phyloP scores from a whole-genome alignment of 2,113 vertebrate genomes.

The Scolopax mira region DNA sequence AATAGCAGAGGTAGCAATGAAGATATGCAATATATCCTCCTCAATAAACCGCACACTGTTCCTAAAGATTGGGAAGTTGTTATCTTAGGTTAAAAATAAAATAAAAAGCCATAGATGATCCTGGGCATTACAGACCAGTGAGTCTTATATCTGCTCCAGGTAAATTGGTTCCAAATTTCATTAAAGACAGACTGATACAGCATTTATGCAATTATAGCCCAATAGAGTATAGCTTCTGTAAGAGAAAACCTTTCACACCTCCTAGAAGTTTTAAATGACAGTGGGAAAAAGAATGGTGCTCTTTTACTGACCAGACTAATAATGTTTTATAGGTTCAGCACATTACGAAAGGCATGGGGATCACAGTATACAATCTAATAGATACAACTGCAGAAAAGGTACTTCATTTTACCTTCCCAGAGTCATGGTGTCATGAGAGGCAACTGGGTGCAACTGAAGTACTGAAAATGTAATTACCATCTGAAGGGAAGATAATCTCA shows the following conservation, averaged over 20 bases:
- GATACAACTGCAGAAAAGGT: background rate
- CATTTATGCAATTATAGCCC: conserved; percentile 14
- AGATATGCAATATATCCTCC: conserved; percentile 44
- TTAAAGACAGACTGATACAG: conserved; percentile 7
- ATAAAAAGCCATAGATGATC: background rate
- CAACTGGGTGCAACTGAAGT: background rate
- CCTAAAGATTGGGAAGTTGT: conserved; percentile 32
- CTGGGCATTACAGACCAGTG: background rate
- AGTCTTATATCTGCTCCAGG: background rate
- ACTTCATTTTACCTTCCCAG: background rate
- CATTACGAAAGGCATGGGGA: background rate
- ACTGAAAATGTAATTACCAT: conserved; percentile 13
- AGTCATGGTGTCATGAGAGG: background rate
- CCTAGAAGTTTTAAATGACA: conserved; percentile 12
- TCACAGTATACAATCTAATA: background rate
- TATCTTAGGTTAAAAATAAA: conserved; percentile 16
- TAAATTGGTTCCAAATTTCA: background rate
- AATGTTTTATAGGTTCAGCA: background rate
- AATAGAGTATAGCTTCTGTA: background rate
- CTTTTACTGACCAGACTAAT: background rate
- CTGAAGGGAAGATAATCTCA: background rate
- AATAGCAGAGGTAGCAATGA: conserved; percentile 49
- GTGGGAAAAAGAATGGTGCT: background rate
- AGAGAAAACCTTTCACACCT: background rate
- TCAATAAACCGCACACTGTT: conserved; percentile 50